Percentiles rank a stretch among this genome's conserved stretches.
phyloP scores from a whole-genome alignment of 1,140 invertebrate species.

The Drosophila rhopaloa region DNA sequence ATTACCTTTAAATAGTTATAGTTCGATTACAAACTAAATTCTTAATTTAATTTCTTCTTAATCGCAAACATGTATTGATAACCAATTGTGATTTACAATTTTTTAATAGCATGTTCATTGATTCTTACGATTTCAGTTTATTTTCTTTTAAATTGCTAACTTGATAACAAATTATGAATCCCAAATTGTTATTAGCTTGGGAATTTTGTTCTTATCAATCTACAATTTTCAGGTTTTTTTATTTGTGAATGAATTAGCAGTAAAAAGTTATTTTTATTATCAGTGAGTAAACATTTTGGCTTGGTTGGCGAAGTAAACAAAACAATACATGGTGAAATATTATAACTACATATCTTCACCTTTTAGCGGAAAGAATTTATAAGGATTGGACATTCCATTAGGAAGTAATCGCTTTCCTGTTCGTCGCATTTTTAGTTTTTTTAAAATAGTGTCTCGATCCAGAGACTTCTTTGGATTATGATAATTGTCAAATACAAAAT shows the following conservation, averaged over 20 bases:
- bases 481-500: slow-evolving; percentile 43
- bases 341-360: slow-evolving; percentile 27
- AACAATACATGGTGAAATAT: neutral
- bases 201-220: slow-evolving; percentile 3
- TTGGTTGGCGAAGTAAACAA: neutral
- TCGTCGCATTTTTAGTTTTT: neutral
- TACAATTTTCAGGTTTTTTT: neutral
- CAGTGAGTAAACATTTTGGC: slow-evolving; percentile 9
- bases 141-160: neutral
- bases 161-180: slow-evolving; percentile 1
- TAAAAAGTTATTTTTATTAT: slow-evolving; percentile 16
- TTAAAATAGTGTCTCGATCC: neutral
- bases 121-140: neutral
- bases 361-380: slow-evolving; percentile 45
- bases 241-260: slow-evolving; percentile 11
- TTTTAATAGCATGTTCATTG: neutral
- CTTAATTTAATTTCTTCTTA: neutral
- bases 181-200: neutral
- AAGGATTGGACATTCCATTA: slow-evolving; percentile 21
- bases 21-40: neutral
- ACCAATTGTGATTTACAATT: neutral
- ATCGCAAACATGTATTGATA: neutral
- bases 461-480: slow-evolving; percentile 1
- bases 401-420: neutral
- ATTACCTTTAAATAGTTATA: neutral